These are phyloP conservation scores for Tetragnatha versicolor DNA, from an alignment of 1,140 invertebrate genomes.

Conservation along the genomic window DNA sequence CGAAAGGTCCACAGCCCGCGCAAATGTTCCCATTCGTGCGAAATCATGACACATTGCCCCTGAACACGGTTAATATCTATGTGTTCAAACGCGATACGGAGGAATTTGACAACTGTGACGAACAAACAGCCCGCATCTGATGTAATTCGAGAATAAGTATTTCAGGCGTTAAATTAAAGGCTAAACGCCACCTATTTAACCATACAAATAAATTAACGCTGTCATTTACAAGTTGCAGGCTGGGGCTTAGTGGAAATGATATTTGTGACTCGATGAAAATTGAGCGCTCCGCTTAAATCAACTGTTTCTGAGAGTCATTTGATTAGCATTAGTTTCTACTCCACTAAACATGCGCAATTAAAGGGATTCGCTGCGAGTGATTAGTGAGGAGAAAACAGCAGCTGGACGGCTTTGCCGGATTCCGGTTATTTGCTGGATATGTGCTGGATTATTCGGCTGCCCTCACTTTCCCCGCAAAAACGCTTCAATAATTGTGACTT, in stretches of 20 bases:
- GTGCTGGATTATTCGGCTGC: too few species aligned
- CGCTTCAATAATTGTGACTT: too few species aligned
- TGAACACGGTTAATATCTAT: slow-evolving; percentile 6
- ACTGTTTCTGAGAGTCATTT: slow-evolving; percentile 24
- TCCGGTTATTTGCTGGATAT: too few species aligned
- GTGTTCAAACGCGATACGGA: not conserved
- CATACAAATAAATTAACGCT: slow-evolving; percentile 36
- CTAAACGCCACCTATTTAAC: slow-evolving; percentile 33
- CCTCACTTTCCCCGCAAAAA: too few species aligned
- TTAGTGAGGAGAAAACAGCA: too few species aligned
- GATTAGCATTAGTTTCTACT: slow-evolving; percentile 39
- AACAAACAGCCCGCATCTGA: slow-evolving; percentile 13
- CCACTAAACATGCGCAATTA: slow-evolving; percentile 22
- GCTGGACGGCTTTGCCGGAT: too few species aligned
- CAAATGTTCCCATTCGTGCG: slow-evolving; percentile 11
- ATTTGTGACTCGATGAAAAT: slow-evolving; percentile 37
- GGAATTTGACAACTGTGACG: slow-evolving; percentile 17
- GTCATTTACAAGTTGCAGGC: slow-evolving; percentile 24
- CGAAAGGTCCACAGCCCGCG: not conserved
- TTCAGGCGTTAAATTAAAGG: slow-evolving; percentile 29
- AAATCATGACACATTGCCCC: not conserved
- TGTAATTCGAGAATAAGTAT: slow-evolving; percentile 1
- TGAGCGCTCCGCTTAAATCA: slow-evolving; percentile 34
- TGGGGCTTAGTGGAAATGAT: slow-evolving; percentile 4
- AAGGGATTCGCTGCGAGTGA: not conserved